A percentile compares a stretch with the other conserved stretches of the same genome.
These are phyloP conservation scores for Sinelater perroti DNA, from an alignment of 2,888 invertebrate genomes.

Conservation along the genomic window DNA sequence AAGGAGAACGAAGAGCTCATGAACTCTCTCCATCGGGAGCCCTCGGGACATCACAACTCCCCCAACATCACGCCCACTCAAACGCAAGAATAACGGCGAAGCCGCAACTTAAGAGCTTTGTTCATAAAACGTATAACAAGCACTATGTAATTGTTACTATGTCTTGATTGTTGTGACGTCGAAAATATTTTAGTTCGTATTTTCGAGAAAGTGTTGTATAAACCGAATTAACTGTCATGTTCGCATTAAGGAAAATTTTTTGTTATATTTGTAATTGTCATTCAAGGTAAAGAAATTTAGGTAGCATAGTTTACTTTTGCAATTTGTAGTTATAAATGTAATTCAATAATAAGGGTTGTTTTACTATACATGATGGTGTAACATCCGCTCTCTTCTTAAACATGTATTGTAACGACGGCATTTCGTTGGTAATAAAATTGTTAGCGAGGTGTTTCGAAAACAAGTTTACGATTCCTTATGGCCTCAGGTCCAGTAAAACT, in stretches of 20 bases:
- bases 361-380: constrained; percentile 10
- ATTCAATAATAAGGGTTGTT: constrained; percentile 13
- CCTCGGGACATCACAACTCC: constrained; percentile 25
- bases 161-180: background rate
- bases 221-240: constrained; percentile 7
- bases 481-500: constrained; percentile 14
- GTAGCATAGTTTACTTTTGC: background rate
- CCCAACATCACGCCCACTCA: constrained; percentile 28
- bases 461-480: too few species aligned
- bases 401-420: too few species aligned
- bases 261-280: too few species aligned
- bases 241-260: too few species aligned
- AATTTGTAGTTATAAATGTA: constrained; percentile 14
- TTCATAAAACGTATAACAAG: background rate
- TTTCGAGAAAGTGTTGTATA: background rate
- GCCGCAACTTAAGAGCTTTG: constrained; percentile 12
- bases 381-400: too few species aligned
- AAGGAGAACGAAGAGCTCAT: constrained; percentile 89
- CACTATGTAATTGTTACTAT: constrained; percentile 5
- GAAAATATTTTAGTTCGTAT: background rate
- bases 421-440: too few species aligned
- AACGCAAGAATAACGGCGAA: constrained; percentile 14
- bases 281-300: background rate
- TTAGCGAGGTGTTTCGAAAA: too few species aligned
- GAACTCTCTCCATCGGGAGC: constrained; percentile 73